These are phyloP conservation scores for Priocnemis perturbator DNA, from an alignment of 2,888 invertebrate species.

Conservation along the genomic window DNA sequence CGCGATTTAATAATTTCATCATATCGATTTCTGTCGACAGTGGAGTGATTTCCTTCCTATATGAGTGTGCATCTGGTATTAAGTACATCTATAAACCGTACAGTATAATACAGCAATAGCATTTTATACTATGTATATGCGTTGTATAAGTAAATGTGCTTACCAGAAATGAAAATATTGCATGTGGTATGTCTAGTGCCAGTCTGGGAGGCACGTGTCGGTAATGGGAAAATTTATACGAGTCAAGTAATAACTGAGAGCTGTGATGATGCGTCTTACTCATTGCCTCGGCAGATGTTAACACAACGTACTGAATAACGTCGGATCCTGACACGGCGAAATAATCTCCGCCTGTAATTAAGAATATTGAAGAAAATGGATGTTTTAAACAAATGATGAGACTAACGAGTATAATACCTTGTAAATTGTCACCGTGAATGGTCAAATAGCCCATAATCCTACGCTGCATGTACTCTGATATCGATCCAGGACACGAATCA, in stretches of 20 bases:
- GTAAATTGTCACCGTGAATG: constrained; percentile 55
- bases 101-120: constrained; percentile 1
- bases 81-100: neutral
- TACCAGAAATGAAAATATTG: constrained; percentile 62
- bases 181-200: constrained; percentile 63
- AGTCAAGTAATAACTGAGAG: constrained; percentile 32
- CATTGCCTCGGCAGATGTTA: constrained; percentile 53
- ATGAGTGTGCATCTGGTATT: constrained; percentile 8
- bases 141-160: constrained; percentile 2
- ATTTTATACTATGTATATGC: constrained; percentile 15
- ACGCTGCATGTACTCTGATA: constrained; percentile 52
- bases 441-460: constrained; percentile 65
- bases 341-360: constrained; percentile 57
- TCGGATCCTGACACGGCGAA: constrained; percentile 66
- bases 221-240: constrained; percentile 31
- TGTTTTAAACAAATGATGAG: neutral
- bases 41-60: constrained; percentile 32
- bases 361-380: constrained; percentile 5
- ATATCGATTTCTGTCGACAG: too few species aligned
- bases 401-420: constrained; percentile 46
- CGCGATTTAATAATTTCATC: constrained; percentile 10
- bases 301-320: constrained; percentile 61
- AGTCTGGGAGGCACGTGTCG: constrained; percentile 44
- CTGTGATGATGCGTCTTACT: constrained; percentile 34
- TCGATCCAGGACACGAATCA: constrained; percentile 57